A percentile compares a stretch with the other conserved stretches of the same genome.
These are phyloP conservation scores for Peucedramus taeniatus DNA, from an alignment of 2,113 vertebrate species.

Conservation along the genomic window DNA sequence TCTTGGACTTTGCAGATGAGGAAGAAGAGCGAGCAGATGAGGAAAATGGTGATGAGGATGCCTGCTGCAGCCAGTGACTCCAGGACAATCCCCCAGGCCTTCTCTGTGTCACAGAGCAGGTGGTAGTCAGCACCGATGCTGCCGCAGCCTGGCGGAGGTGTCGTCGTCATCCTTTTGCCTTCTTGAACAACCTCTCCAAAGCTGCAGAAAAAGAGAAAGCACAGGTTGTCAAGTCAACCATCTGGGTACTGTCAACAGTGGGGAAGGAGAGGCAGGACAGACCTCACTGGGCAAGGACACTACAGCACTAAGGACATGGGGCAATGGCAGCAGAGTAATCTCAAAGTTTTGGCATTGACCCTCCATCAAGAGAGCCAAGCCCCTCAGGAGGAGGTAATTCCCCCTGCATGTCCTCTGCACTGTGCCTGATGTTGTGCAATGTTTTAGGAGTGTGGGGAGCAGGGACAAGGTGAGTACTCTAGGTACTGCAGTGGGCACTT, in stretches of 20 bases:
- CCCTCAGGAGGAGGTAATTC: neutral
- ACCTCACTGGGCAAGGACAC: neutral
- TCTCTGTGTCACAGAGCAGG: slow-evolving; percentile 76
- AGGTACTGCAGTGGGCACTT: neutral
- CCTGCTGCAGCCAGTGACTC: slow-evolving; percentile 80
- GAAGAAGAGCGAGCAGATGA: slow-evolving; percentile 74
- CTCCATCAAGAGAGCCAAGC: neutral
- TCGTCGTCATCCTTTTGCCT: neutral
- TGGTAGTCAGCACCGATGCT: slow-evolving; percentile 62
- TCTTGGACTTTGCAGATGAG: slow-evolving; percentile 77
- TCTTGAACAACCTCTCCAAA: neutral
- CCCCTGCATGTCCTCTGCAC: neutral
- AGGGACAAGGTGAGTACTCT: neutral
- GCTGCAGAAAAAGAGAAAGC: slow-evolving; percentile 18
- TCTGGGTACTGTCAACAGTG: neutral
- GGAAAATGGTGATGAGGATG: slow-evolving; percentile 69
- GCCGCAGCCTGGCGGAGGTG: slow-evolving; percentile 10
- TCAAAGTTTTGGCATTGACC: neutral
- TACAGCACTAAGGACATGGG: neutral
- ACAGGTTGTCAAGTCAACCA: neutral
- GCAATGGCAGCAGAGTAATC: neutral
- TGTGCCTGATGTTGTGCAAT: neutral
- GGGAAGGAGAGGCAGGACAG: neutral
- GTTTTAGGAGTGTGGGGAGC: neutral
- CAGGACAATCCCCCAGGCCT: slow-evolving; percentile 83